Percentiles rank a stretch among this genome's conserved stretches.
Evolutionary conservation across 2,888 invertebrate genomes (phyloP).

Genomic region (Athalia circularis): DNA sequence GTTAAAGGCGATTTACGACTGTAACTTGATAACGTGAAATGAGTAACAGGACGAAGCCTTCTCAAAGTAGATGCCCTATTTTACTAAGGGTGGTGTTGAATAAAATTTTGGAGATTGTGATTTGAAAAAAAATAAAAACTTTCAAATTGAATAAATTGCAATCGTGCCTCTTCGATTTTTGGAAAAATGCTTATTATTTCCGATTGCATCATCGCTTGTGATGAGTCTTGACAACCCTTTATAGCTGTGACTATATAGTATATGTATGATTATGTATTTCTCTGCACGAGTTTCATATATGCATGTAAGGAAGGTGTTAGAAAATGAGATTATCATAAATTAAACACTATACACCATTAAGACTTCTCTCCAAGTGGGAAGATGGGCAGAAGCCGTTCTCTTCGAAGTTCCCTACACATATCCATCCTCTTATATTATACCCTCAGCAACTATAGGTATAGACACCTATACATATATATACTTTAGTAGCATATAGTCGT

Average conservation of each 20-base stretch:
- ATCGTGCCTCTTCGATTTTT: too few species aligned
- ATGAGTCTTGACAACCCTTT: too few species aligned
- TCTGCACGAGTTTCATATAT: neutral
- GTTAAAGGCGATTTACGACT: neutral
- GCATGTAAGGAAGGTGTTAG: neutral
- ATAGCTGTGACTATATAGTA: too few species aligned
- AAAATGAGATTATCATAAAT: conserved; percentile 39
- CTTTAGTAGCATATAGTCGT: too few species aligned
- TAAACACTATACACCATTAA: conserved; percentile 26
- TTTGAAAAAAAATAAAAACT: too few species aligned
- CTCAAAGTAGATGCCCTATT: neutral
- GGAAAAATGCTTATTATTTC: too few species aligned
- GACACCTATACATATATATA: too few species aligned
- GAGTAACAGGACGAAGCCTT: neutral
- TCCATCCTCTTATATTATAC: neutral
- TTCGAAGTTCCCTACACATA: neutral
- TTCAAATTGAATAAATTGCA: too few species aligned
- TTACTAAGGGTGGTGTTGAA: neutral
- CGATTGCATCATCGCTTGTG: too few species aligned
- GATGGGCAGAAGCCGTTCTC: neutral
- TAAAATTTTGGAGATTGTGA: neutral
- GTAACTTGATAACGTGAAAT: neutral
- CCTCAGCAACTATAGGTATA: too few species aligned
- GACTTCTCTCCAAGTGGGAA: conserved; percentile 18
- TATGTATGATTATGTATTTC: too few species aligned